Evolutionary conservation across 92 coral and sea anemone species (phyloP).

Genomic region (Parazoanthus swiftii): DNA sequence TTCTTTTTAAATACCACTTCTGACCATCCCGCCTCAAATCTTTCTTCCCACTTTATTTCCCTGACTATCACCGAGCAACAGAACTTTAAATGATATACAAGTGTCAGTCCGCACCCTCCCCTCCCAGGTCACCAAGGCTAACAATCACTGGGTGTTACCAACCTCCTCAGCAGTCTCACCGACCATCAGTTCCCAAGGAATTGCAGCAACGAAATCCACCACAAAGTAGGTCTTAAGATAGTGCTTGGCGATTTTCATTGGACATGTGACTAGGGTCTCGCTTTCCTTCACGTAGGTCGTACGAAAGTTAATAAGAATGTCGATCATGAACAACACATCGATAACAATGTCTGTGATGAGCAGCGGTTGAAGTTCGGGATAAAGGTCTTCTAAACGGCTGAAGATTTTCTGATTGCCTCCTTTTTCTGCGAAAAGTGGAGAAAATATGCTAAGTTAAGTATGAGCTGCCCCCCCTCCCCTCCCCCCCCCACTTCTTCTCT

Average conservation of each 20-base stretch:
- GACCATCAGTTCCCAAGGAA: constrained; percentile 95
- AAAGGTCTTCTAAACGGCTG: constrained; percentile 50
- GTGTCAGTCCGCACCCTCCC: background rate
- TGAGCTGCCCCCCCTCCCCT: too few relatives aligned
- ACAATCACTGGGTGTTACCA: background rate
- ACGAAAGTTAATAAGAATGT: constrained; percentile 90
- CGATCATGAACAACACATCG: constrained; percentile 90
- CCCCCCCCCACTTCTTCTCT: too few relatives aligned
- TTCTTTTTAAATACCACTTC: too few relatives aligned
- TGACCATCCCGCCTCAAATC: too few relatives aligned
- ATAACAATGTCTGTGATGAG: constrained; percentile 75
- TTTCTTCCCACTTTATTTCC: too few relatives aligned
- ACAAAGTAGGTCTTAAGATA: constrained; percentile 90
- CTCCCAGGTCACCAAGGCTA: background rate
- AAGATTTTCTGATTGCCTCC: constrained; percentile 46
- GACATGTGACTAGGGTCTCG: constrained; percentile 79
- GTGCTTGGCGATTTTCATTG: constrained; percentile 89
- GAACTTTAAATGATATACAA: too few relatives aligned
- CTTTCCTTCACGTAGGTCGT: constrained; percentile 93
- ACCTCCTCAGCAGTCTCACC: constrained; percentile 72
- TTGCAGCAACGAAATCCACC: constrained; percentile 95
- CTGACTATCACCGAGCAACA: too few relatives aligned
- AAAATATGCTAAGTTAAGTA: background rate
- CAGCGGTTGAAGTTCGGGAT: constrained; percentile 67
- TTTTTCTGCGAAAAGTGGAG: constrained; percentile 24